Percentiles rank a stretch among this genome's conserved stretches.
phyloP scores from a whole-genome alignment of 2,888 invertebrate genomes.

The Leistus spinibarbis region DNA sequence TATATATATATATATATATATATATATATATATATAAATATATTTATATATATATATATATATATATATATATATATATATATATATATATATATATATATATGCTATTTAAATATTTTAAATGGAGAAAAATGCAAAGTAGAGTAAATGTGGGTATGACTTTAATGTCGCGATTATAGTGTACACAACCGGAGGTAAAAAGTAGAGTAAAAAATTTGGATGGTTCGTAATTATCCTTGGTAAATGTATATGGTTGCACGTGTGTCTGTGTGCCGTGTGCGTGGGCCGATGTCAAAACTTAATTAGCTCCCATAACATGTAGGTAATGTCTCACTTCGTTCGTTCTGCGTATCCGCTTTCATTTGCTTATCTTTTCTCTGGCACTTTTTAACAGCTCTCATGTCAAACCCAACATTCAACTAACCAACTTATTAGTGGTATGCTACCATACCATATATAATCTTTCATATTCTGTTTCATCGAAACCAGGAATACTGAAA shows the following conservation, averaged over 20 bases:
- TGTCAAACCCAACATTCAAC: background rate
- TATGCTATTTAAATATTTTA: too few relatives aligned
- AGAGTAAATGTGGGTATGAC: background rate
- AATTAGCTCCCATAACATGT: slow-evolving; percentile 34
- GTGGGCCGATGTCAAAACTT: slow-evolving; percentile 37
- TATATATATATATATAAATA: too few relatives aligned
- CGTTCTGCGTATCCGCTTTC: slow-evolving; percentile 31
- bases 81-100: slow-evolving; percentile 21
- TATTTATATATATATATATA: slow-evolving; percentile 15
- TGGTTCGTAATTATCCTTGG: background rate
- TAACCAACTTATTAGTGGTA: background rate
- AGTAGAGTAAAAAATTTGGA: slow-evolving; percentile 9
- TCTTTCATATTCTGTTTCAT: slow-evolving; percentile 24
- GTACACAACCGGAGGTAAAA: background rate
- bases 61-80: slow-evolving; percentile 21
- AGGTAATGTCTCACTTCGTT: slow-evolving; percentile 26
- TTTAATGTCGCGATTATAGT: background rate
- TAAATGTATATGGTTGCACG: background rate
- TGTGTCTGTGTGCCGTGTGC: slow-evolving; percentile 9
- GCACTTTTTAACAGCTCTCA: slow-evolving; percentile 21
- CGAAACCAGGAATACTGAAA: slow-evolving; percentile 16
- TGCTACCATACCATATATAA: slow-evolving; percentile 24
- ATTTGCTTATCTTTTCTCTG: slow-evolving; percentile 29
- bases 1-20: too few relatives aligned
- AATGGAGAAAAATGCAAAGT: too few relatives aligned